Base-by-base conservation (phyloP, 2,888 invertebrate species). In the Microchrysa polita region DNA sequence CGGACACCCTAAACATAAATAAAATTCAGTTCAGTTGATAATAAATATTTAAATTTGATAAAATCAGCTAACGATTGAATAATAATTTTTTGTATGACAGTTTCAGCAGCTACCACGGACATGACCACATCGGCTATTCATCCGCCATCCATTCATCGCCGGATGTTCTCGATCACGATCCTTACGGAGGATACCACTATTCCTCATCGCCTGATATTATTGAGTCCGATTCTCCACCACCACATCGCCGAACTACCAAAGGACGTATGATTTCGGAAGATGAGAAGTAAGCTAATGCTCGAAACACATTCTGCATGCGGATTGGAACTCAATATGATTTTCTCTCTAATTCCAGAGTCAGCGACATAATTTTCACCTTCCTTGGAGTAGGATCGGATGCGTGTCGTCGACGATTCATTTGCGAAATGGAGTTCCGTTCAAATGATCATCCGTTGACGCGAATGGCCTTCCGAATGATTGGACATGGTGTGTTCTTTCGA, bases 371-470 rank as follows among this genome's bases (percentile, higher is more conserved):
- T 78, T 84, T 85, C 42, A 78, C 77, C 23, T 85, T 85, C 73
- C 77, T 85, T 78, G 84, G 84, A 0, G 79, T 84, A 40, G 81
- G 81, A 71, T 81, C 83, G 2, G 79, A 80, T 9, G 82, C 83
- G 5, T 88, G 88, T 74, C 86, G 85, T 76, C 85, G 83, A 75
- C 85, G 86, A 74, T 87, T 88, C 77, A 82, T 87, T 9, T 88
- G 88, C 75, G 86, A 87, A 81, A 84, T 86, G 78, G 86, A 87
- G 76, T 86, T 84, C 76, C 83, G 82, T 34, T 83, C 86, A 1
- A 83, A 83, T 74, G 75, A 79, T 9, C 85, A 83, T 80, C 81
- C 84, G 10, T 65, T 84, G 53, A 82, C 82, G 1, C 79, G 81
- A 73, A 81, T 84, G 81, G 83, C 82, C 7, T 84, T 84, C 76